These are phyloP conservation scores for Sinotaia quadrata DNA, from an alignment of 2,888 invertebrate genomes.

Conservation along the genomic window DNA sequence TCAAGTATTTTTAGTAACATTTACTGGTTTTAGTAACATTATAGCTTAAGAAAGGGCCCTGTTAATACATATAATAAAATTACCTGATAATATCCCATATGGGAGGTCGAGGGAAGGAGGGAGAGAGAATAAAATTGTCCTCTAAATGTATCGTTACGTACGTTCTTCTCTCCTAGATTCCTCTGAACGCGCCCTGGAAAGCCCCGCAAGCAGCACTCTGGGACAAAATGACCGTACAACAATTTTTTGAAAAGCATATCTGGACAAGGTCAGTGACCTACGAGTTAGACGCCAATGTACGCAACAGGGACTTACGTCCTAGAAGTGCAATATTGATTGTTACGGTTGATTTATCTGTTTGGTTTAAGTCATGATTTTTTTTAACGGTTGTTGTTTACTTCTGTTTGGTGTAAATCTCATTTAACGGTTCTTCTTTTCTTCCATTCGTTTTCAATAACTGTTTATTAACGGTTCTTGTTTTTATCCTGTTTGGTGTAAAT, in stretches of 20 bases:
- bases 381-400: too few relatives aligned
- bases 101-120: not conserved
- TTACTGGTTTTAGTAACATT: too few relatives aligned
- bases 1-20: too few relatives aligned
- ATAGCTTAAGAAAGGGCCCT: too few relatives aligned
- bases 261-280: slow-evolving; percentile 60
- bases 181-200: slow-evolving; percentile 67
- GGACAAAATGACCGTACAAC: slow-evolving; percentile 67
- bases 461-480: not conserved
- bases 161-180: slow-evolving; percentile 48
- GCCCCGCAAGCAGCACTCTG: slow-evolving; percentile 65
- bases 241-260: slow-evolving; percentile 58
- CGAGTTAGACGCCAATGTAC: not conserved
- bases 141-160: not conserved
- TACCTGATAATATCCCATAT: too few relatives aligned
- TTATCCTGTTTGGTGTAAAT: too few relatives aligned
- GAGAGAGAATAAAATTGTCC: not conserved
- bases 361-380: too few relatives aligned
- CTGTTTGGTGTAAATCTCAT: too few relatives aligned
- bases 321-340: too few relatives aligned
- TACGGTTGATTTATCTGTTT: too few relatives aligned
- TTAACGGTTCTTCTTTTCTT: not conserved
- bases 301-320: not conserved
- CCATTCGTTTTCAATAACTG: not conserved
- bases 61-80: too few relatives aligned